Conservation (phyloP, 1,140 invertebrate species). For the Cotesia typhae region DNA sequence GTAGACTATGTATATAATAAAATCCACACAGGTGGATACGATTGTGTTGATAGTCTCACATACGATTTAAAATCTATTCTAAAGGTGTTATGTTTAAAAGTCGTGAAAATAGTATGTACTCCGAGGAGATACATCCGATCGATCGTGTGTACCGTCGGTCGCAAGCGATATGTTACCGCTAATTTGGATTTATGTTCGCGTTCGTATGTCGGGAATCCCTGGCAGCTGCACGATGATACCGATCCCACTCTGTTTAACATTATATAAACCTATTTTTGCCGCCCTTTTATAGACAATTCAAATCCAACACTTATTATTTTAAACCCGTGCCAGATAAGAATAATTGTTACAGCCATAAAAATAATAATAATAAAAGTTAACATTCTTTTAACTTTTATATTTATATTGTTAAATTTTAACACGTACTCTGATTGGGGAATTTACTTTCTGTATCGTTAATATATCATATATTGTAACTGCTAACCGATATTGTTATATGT, state of each 20-base stretch:
- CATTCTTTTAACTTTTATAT: too few species aligned
- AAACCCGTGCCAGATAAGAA: neutral
- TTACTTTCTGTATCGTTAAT: too few species aligned
- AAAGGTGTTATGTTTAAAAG: neutral
- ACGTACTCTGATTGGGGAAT: too few species aligned
- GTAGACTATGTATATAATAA: neutral
- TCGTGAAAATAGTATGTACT: neutral
- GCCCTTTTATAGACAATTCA: constrained; percentile 25
- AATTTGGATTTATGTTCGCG: constrained; percentile 59
- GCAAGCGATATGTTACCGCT: constrained; percentile 49
- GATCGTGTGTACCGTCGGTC: constrained; percentile 20
- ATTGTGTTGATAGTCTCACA: neutral
- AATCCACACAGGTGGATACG: neutral
- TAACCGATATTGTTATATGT: too few species aligned
- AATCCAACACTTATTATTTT: neutral
- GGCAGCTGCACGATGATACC: constrained; percentile 19
- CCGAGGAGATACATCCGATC: constrained; percentile 40
- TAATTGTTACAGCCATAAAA: neutral
- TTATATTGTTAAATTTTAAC: too few species aligned
- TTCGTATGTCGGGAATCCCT: constrained; percentile 43
- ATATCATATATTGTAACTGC: too few species aligned
- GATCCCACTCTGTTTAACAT: constrained; percentile 8
- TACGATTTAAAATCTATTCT: constrained; percentile 16
- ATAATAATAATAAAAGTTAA: too few species aligned
- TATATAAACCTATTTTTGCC: constrained; percentile 30